Conservation (phyloP, 2,797 vertebrate genomes). For the Propithecus deckenii region DNA sequence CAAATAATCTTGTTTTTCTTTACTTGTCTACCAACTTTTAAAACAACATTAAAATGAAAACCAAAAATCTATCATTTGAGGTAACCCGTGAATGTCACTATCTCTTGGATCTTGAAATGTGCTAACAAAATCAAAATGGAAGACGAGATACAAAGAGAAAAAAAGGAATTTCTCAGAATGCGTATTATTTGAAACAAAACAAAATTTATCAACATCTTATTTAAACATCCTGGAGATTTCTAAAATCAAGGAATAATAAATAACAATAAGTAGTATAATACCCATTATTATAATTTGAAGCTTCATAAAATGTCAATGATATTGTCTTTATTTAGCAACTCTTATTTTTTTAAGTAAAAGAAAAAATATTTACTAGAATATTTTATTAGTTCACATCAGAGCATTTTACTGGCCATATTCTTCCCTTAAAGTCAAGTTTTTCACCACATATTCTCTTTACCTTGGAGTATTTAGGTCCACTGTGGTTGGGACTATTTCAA, state of each 20-base stretch:
- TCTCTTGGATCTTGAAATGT: not conserved
- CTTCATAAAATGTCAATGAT: not conserved
- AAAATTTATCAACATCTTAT: not conserved
- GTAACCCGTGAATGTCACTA: not conserved
- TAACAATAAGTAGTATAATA: not conserved
- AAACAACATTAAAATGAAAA: constrained; percentile 20
- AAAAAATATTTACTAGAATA: not conserved
- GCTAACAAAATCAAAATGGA: not conserved
- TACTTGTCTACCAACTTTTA: not conserved
- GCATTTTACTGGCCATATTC: not conserved
- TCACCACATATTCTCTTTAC: not conserved
- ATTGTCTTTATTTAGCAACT: not conserved
- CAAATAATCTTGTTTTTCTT: constrained; percentile 9
- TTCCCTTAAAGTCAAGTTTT: constrained; percentile 41
- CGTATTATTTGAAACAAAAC: not conserved
- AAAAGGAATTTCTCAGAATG: not conserved
- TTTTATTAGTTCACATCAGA: not conserved
- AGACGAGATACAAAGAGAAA: not conserved
- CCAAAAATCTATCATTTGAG: not conserved
- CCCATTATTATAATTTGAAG: not conserved
- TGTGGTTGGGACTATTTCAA: not conserved
- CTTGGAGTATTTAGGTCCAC: not conserved
- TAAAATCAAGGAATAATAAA: not conserved
- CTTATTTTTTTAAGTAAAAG: constrained; percentile 40
- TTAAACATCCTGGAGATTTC: not conserved